These are phyloP conservation scores for Clarias laeviceps DNA, from an alignment of 2,797 vertebrate species.

Conservation along the genomic window DNA sequence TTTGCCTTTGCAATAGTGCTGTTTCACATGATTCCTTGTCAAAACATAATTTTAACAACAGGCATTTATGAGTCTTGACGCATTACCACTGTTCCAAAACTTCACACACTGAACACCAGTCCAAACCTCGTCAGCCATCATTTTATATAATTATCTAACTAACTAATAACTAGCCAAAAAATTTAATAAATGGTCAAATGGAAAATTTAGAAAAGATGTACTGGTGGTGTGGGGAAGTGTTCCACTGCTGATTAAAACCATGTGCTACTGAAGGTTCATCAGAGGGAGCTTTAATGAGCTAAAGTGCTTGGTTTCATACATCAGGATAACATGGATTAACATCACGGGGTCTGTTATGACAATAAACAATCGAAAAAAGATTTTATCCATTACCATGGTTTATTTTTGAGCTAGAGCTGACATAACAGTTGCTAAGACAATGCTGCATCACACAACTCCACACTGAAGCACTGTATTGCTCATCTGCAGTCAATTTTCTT, in stretches of 20 bases:
- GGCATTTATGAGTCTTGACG: not conserved
- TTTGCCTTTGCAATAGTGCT: not conserved
- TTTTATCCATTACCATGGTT: constrained; percentile 33
- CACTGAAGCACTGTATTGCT: not conserved
- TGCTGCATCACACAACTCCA: constrained; percentile 17
- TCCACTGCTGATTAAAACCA: not conserved
- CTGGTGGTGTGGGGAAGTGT: not conserved
- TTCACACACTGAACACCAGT: not conserved
- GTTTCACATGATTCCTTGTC: not conserved
- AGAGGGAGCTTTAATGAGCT: not conserved
- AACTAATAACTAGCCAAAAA: not conserved
- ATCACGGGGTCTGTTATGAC: constrained; percentile 32
- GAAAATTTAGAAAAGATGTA: not conserved
- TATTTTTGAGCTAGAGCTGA: constrained; percentile 19
- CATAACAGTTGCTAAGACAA: constrained; percentile 28
- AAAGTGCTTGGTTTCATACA: constrained; percentile 4
- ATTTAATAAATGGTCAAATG: not conserved
- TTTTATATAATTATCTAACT: not conserved
- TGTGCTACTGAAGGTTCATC: not conserved
- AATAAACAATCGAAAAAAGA: constrained; percentile 38
- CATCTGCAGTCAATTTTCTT: constrained; percentile 4
- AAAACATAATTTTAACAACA: not conserved
- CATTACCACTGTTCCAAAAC: not conserved
- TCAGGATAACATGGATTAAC: constrained; percentile 5
- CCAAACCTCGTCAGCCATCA: not conserved